Evolutionary conservation across 1,140 invertebrate species (phyloP).

Genomic region (Drosophila mauritiana): DNA sequence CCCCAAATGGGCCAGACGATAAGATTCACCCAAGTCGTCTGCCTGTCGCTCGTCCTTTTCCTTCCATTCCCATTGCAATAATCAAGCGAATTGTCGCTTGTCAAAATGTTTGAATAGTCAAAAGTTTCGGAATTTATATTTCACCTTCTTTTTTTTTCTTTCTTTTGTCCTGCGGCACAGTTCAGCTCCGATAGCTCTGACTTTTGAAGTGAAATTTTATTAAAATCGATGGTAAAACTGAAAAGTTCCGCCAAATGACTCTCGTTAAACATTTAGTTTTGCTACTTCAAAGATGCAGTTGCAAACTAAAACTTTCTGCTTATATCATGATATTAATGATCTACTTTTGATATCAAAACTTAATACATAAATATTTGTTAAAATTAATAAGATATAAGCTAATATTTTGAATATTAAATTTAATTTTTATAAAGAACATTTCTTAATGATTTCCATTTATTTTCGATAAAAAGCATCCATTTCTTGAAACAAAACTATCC

Average conservation of each 20-base stretch:
- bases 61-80: slow-evolving; percentile 50
- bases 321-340: too few relatives aligned
- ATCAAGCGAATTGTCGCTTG: slow-evolving; percentile 78
- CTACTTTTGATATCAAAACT: too few relatives aligned
- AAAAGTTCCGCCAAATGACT: not conserved
- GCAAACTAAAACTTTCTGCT: too few relatives aligned
- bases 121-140: slow-evolving; percentile 54
- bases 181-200: not conserved
- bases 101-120: slow-evolving; percentile 65
- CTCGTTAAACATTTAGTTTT: not conserved
- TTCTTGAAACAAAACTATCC: not conserved
- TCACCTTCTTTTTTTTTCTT: not conserved
- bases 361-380: too few relatives aligned
- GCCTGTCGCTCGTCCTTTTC: slow-evolving; percentile 9
- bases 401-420: too few relatives aligned
- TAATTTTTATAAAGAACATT: too few relatives aligned
- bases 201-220: not conserved
- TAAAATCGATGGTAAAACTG: not conserved
- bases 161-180: not conserved
- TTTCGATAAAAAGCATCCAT: not conserved
- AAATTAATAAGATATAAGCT: too few relatives aligned
- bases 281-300: not conserved
- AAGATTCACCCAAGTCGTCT: slow-evolving; percentile 31
- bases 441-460: too few relatives aligned
- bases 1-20: slow-evolving; percentile 29